Evolutionary conservation across 2,888 invertebrate genomes (phyloP).

Genomic region (Adelphocoris suturalis): DNA sequence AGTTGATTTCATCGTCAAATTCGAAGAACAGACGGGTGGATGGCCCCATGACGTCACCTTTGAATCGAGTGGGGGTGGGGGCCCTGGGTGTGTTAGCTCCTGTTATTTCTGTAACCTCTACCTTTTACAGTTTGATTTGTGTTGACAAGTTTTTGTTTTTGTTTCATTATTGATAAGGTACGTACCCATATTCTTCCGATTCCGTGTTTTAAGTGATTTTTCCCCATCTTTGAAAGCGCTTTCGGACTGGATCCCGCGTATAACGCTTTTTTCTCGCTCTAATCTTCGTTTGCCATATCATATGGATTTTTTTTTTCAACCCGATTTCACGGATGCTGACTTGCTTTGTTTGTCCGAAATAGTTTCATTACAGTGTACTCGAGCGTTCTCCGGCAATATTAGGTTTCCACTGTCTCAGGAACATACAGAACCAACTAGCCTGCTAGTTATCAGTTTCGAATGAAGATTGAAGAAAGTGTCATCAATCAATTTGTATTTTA

Average conservation of each 20-base stretch:
- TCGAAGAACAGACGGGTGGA: slow-evolving; percentile 1
- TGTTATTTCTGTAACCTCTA: slow-evolving; percentile 71
- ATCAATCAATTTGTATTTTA: slow-evolving; percentile 26
- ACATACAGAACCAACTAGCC: too few species aligned
- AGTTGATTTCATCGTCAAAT: background rate
- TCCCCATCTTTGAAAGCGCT: background rate
- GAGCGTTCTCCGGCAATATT: too few species aligned
- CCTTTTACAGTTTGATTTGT: slow-evolving; percentile 68
- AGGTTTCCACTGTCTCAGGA: too few species aligned
- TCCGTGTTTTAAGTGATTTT: background rate
- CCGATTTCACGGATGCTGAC: slow-evolving; percentile 11
- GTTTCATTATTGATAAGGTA: slow-evolving; percentile 67
- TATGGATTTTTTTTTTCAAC: slow-evolving; percentile 30
- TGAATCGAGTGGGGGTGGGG: slow-evolving; percentile 55
- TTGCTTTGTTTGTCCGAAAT: slow-evolving; percentile 5
- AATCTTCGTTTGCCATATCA: background rate
- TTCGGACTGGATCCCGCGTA: background rate
- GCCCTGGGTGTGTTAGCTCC: slow-evolving; percentile 73
- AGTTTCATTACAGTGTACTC: background rate
- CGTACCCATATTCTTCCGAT: slow-evolving; percentile 46
- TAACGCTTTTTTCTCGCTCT: background rate
- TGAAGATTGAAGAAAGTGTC: background rate
- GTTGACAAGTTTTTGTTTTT: slow-evolving; percentile 52
- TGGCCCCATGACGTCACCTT: slow-evolving; percentile 49
- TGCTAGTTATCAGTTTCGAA: too few species aligned